A percentile compares a stretch with the other conserved stretches of the same genome.
These are phyloP conservation scores for Denticeps clupeoides DNA, from an alignment of 2,797 vertebrate species.

Conservation along the genomic window DNA sequence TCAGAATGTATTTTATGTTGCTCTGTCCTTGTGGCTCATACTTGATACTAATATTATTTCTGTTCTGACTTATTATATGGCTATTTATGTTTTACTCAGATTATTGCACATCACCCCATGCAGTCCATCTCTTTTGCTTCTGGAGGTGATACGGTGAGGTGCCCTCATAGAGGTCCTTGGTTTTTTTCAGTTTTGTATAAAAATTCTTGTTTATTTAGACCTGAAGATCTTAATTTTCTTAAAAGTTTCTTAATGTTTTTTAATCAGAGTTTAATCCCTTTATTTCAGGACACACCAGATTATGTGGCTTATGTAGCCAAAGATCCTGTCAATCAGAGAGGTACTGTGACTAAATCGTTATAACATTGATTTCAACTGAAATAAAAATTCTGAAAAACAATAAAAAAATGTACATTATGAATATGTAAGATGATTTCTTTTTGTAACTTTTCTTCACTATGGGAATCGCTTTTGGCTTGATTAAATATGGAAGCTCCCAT, in stretches of 20 bases:
- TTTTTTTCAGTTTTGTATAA: too few relatives aligned
- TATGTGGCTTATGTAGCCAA: constrained; percentile 96
- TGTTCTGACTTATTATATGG: background rate
- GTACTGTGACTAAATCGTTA: constrained; percentile 53
- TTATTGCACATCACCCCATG: constrained; percentile 95
- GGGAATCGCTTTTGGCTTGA: too few relatives aligned
- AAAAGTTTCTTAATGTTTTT: too few relatives aligned
- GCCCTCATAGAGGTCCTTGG: too few relatives aligned
- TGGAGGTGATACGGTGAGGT: constrained; percentile 84
- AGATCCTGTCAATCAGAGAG: constrained; percentile 96
- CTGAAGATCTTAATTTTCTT: too few relatives aligned
- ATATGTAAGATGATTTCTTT: too few relatives aligned
- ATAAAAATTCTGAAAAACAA: too few relatives aligned
- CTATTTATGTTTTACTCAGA: constrained; percentile 51
- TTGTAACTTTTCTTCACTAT: too few relatives aligned
- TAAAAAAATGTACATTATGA: too few relatives aligned
- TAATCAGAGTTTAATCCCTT: constrained; percentile 18
- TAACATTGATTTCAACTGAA: background rate
- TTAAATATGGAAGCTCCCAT: too few relatives aligned
- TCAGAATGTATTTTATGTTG: background rate
- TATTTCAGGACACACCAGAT: constrained; percentile 80
- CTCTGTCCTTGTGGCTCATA: background rate
- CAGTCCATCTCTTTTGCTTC: constrained; percentile 98
- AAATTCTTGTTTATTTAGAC: too few relatives aligned
- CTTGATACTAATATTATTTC: constrained; percentile 1